A percentile compares a stretch with the other conserved stretches of the same genome.
phyloP scores from a whole-genome alignment of 64 coral and sea anemone genomes.

The Dendronephthya gigantea region DNA sequence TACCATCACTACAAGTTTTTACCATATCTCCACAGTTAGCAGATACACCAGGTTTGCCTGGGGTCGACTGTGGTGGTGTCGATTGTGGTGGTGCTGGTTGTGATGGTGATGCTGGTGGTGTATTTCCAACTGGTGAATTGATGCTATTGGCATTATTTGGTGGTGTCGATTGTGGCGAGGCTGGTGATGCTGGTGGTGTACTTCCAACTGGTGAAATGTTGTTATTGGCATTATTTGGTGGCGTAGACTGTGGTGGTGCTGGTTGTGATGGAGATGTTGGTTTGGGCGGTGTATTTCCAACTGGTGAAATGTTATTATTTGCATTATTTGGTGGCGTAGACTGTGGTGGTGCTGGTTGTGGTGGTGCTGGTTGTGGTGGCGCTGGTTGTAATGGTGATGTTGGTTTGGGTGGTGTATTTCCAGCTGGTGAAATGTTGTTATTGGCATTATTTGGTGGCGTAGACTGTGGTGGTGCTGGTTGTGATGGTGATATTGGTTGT shows the following conservation, averaged over 20 bases:
- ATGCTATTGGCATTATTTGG: background rate
- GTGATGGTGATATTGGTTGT: background rate
- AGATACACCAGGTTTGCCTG: background rate
- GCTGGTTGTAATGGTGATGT: background rate
- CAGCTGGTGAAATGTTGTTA: background rate
- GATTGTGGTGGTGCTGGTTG: background rate
- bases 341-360: background rate
- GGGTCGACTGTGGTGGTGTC: background rate
- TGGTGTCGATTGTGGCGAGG: background rate
- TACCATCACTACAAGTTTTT: background rate
- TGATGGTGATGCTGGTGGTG: background rate
- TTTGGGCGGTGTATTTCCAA: background rate
- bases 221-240: background rate
- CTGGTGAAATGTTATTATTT: background rate
- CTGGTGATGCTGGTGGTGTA: background rate
- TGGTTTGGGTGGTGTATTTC: background rate
- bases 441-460: background rate
- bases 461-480: background rate
- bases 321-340: background rate
- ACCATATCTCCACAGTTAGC: background rate
- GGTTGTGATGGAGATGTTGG: background rate
- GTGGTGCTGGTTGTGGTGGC: background rate
- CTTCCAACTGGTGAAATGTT: background rate
- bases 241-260: background rate
- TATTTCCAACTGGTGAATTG: background rate